Evolutionary conservation across 2,113 vertebrate genomes (phyloP), one percentile per base, ranked within the genome.

Genomic region (Rhynchopsitta pachyrhyncha): DNA sequence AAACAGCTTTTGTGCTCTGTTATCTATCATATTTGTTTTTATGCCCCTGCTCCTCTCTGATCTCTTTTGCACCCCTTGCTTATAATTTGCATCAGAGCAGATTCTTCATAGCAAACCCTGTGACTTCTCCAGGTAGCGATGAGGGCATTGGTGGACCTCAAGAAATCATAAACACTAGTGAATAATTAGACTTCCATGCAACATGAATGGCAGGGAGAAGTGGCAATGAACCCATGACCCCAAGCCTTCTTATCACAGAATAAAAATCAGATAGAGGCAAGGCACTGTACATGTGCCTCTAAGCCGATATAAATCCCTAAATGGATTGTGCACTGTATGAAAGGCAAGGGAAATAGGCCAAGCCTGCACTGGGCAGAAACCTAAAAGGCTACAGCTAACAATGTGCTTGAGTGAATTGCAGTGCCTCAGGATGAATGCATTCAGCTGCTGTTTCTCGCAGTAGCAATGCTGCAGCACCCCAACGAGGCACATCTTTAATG

Each of bases 281-380:
- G 90, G 91, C 94, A 92, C 57, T 85, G 87, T 82, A 92, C 77
- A 93, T 87, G 88, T 92, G 82, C 74, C 44, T 91, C 93, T 97
- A 97, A 96, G 96, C 93, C 2, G 44, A 76, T 90, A 90, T 96
- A 96, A 97, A 97, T 97, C 96, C 96, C 94, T 97, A 96, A 97
- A 97, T 96, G 96, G 96, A 96, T 96, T 96, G 89, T 80, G 64
- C 41, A 16, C 33, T 89, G 91, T 81, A 86, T 93, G 85, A 93
- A 95, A 95, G 92, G 81, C 92, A 92, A 94, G 76, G 76, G 92
- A 97, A 97, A 94, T 95, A 95, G 95, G 95, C 92, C 93, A 96
- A 95, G 82, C 93, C 79, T 4, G 28, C 20, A 11, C 53, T 78
- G 80, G 50, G 59, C 90, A 95, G 94, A 55, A 91, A 90, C 74